Evolutionary conservation across 2,113 vertebrate species (phyloP).

Genomic region (Clarias batrachus): DNA sequence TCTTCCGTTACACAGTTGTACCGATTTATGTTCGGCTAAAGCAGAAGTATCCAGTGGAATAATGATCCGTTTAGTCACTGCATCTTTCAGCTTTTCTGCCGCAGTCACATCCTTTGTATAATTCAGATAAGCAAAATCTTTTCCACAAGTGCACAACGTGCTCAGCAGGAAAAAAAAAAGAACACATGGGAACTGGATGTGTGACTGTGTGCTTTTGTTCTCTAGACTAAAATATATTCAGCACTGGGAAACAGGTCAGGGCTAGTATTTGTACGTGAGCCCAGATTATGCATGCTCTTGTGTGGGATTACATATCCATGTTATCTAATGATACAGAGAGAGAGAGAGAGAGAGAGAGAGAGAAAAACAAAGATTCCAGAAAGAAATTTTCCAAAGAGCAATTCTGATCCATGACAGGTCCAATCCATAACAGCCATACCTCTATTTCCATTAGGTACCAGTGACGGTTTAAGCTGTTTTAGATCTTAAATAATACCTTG

Average conservation of each 20-base stretch:
- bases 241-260: constrained; percentile 8
- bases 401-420: background rate
- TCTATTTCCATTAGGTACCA: background rate
- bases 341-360: too few relatives aligned
- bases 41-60: background rate
- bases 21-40: background rate
- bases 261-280: background rate
- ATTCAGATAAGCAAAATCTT: constrained; percentile 2
- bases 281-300: constrained; percentile 34
- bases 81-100: background rate
- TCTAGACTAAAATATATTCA: constrained; percentile 3
- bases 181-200: background rate
- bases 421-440: background rate
- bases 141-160: background rate
- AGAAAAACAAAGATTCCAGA: background rate
- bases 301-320: constrained; percentile 45
- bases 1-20: background rate
- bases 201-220: background rate
- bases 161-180: background rate
- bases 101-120: background rate
- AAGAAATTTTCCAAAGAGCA: background rate
- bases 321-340: constrained; percentile 37
- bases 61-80: background rate
- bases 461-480: background rate
- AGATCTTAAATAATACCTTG: constrained; percentile 7